Conservation (phyloP, 2,797 vertebrate species). For the Macropus fuliginosus region DNA sequence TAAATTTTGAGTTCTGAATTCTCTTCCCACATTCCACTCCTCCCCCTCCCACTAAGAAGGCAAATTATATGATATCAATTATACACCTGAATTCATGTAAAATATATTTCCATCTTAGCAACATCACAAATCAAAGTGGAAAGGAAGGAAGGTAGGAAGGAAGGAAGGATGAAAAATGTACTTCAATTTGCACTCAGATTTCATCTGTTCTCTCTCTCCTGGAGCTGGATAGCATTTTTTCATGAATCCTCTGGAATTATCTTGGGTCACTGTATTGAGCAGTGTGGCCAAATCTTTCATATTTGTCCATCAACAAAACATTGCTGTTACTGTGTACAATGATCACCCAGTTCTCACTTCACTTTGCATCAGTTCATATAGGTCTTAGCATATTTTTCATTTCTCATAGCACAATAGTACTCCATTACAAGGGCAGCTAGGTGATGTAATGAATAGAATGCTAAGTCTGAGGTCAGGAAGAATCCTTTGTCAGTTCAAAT, state of each 20-base stretch:
- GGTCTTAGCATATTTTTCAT: background rate
- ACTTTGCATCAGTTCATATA: background rate
- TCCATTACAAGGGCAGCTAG: background rate
- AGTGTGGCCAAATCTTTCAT: background rate
- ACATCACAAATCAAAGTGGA: background rate
- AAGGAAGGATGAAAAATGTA: background rate
- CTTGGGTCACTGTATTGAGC: background rate
- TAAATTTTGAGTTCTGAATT: background rate
- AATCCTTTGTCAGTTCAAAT: background rate
- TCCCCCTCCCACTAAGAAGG: background rate
- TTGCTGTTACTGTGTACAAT: background rate
- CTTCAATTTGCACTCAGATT: background rate
- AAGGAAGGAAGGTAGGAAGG: background rate
- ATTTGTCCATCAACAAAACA: background rate
- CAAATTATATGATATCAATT: background rate
- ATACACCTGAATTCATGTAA: background rate
- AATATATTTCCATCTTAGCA: background rate
- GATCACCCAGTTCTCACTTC: background rate
- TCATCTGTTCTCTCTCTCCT: background rate
- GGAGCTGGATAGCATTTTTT: background rate
- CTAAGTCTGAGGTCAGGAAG: background rate
- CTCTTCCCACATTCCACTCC: background rate
- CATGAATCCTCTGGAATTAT: background rate
- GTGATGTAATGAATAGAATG: background rate
- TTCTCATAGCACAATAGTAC: background rate